These are phyloP conservation scores for Anagyrus pseudococci DNA, from an alignment of 2,888 invertebrate genomes.

Conservation along the genomic window DNA sequence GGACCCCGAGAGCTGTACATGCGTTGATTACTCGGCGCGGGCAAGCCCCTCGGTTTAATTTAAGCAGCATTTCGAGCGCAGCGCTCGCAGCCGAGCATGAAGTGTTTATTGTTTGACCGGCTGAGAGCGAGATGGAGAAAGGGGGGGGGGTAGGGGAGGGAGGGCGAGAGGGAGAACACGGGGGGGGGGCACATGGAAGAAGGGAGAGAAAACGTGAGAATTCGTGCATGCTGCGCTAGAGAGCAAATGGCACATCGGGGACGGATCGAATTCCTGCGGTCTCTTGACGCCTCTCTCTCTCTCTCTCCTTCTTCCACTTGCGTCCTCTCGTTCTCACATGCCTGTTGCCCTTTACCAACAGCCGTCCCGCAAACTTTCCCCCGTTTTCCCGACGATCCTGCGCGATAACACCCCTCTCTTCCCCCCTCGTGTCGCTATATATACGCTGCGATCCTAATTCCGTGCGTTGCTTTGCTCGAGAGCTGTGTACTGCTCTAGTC, in stretches of 20 bases:
- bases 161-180: too few species aligned
- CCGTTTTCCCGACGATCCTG: neutral
- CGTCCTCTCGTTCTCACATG: neutral
- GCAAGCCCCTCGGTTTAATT: slow-evolving; percentile 39
- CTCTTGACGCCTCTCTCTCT: slow-evolving; percentile 5
- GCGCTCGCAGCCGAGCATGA: slow-evolving; percentile 34
- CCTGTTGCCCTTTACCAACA: neutral
- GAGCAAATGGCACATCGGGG: slow-evolving; percentile 34
- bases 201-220: slow-evolving; percentile 6
- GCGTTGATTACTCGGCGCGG: slow-evolving; percentile 37
- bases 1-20: too few species aligned
- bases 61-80: slow-evolving; percentile 36
- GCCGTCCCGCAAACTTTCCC: neutral
- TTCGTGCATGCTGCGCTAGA: neutral
- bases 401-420: neutral
- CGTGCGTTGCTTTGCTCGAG: too few species aligned
- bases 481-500: neutral
- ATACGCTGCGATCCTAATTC: neutral
- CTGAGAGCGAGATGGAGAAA: slow-evolving; percentile 13
- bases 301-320: neutral
- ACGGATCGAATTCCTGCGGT: slow-evolving; percentile 38
- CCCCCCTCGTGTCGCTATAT: neutral
- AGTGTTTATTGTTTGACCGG: slow-evolving; percentile 33
- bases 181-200: neutral
- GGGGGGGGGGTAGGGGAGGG: neutral